Evolutionary conservation across 2,888 invertebrate species (phyloP).

Genomic region (Drosophila kokeensis): DNA sequence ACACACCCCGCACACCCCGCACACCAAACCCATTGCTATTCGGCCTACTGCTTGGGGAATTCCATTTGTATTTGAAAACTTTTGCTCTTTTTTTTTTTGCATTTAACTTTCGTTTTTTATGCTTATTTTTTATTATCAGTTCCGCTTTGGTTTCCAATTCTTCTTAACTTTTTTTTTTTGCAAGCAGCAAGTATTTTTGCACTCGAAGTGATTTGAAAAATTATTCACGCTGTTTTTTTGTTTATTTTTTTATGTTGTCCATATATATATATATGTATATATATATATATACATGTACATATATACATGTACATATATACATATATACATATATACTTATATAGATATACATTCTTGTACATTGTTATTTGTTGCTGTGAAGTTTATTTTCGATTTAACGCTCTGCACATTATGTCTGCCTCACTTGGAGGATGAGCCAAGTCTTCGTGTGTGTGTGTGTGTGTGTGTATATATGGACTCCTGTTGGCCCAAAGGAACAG

Average conservation of each 20-base stretch:
- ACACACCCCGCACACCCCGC: neutral
- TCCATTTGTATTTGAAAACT: conserved; percentile 67
- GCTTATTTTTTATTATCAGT: conserved; percentile 56
- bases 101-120: conserved; percentile 52
- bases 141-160: conserved; percentile 42
- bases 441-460: neutral
- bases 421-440: conserved; percentile 17
- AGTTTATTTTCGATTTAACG: conserved; percentile 70
- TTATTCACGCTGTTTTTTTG: conserved; percentile 40
- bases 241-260: neutral
- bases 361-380: conserved; percentile 47
- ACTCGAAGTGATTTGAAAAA: conserved; percentile 65
- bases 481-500: neutral
- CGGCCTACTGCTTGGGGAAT: conserved; percentile 62
- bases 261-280: neutral
- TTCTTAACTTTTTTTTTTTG: conserved; percentile 14
- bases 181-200: conserved; percentile 26
- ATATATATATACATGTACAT: neutral
- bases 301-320: neutral
- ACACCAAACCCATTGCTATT: neutral
- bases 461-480: neutral
- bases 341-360: neutral
- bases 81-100: conserved; percentile 47
- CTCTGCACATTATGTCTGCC: conserved; percentile 57
- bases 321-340: neutral